Base-by-base conservation (phyloP, 2,797 vertebrate genomes). In the Zalophus californianus region DNA sequence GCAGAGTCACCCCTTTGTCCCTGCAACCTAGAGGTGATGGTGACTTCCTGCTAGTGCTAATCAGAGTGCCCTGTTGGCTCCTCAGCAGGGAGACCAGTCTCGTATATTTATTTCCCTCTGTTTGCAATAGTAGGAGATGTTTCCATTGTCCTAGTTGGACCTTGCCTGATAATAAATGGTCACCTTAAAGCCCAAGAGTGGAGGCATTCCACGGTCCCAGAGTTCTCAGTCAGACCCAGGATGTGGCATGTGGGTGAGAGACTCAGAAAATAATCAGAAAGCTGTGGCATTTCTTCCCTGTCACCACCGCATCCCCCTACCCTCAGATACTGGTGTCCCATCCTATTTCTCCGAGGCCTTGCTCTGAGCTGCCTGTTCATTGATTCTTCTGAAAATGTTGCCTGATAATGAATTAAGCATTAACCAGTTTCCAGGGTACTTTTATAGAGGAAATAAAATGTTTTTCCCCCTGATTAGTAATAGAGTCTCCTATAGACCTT, bases 401-500 rank as follows among this genome's bases (percentile, higher is more conserved):
- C 58, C 66, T 56, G 32, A 50, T 75, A 64, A 64, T 41, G 70
- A 70, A 3, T 48, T 82, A 88, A 64, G 44, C 64, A 72, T 84
- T 80, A 89, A 77, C 18, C 38, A 11, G 25, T 86, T 82, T 86
- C 93, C 20, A 86, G 91, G 32, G 72, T 72, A 78, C 44, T 80
- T 86, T 88, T 60, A 44, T 58, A 52, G 44, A 86, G 52, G 66
- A 96, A 68, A 85, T 88, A 87, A 91, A 93, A 56, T 52, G 58
- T 52, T 79, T 78, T 75, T 86, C 83, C 64, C 52, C 75, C 32
- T 84, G 50, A 72, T 89, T 91, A 64, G 44, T 86, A 95, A 89
- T 32, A 75, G n/a, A 60, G 20, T 11, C 21, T 88, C 32, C 78
- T 86, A 56, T 0, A 64, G 79, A 70, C 20, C 62, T 68, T 80